A percentile compares a stretch with the other conserved stretches of the same genome.
Evolutionary conservation across 2,888 invertebrate genomes (phyloP).

Genomic region (Willowsia nigromaculata): DNA sequence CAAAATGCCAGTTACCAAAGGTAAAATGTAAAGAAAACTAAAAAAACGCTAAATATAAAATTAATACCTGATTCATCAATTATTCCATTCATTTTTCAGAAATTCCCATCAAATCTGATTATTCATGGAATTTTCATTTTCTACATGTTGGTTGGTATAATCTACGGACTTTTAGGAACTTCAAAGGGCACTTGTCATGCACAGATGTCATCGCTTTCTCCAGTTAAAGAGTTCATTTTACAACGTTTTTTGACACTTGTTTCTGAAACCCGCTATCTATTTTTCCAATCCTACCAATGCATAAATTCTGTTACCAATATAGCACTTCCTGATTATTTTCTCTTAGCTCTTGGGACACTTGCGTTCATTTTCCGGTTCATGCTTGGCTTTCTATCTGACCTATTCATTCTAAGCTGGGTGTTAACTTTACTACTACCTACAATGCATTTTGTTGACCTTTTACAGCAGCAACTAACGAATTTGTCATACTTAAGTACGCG

Average conservation of each 20-base stretch:
- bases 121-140: neutral
- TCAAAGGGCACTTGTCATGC: neutral
- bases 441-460: neutral
- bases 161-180: neutral
- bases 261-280: neutral
- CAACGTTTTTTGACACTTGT: neutral
- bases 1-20: neutral
- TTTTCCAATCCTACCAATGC: constrained; percentile 6
- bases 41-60: neutral
- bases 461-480: neutral
- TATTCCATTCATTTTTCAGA: neutral
- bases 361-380: neutral
- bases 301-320: neutral
- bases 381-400: constrained; percentile 22
- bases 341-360: neutral
- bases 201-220: neutral
- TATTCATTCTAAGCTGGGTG: constrained; percentile 5
- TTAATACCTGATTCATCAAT: neutral
- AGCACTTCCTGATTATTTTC: neutral
- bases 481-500: no score
- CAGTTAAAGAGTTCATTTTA: no score
- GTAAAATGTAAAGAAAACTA: neutral
- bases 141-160: neutral
- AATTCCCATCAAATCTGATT: neutral
- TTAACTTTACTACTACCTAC: neutral